These are phyloP conservation scores for Rhinella marina DNA, from an alignment of 2,797 vertebrate genomes.

Conservation along the genomic window DNA sequence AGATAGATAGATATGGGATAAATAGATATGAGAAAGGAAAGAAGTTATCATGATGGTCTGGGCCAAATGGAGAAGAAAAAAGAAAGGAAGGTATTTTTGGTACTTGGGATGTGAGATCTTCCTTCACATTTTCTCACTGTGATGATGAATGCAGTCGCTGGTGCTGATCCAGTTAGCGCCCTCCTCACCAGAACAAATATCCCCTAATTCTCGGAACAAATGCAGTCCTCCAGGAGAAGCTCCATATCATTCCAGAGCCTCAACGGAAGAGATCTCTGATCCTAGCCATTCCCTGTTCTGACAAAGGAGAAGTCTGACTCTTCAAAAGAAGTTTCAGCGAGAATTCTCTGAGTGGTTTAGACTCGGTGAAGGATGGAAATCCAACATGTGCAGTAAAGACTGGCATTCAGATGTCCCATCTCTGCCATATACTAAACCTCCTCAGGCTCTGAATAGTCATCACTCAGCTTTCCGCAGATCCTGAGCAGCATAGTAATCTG, in stretches of 20 bases:
- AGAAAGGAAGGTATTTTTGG: no score
- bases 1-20: no score
- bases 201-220: conserved; percentile 56
- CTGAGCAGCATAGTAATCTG: no score
- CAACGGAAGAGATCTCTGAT: neutral
- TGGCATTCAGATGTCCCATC: no score
- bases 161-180: conserved; percentile 65
- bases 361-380: no score
- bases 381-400: no score
- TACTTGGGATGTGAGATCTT: neutral
- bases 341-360: neutral
- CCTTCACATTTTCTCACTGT: conserved; percentile 65
- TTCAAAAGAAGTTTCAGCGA: neutral
- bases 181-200: conserved; percentile 49
- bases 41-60: no score
- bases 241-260: neutral
- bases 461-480: no score
- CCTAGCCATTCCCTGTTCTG: neutral
- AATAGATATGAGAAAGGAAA: no score
- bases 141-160: conserved; percentile 64
- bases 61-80: no score
- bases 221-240: conserved; percentile 19
- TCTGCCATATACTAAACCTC: no score
- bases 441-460: no score
- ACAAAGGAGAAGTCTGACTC: neutral